These are phyloP conservation scores for Mythimna albipuncta DNA, from an alignment of 2,888 invertebrate genomes.

Conservation along the genomic window DNA sequence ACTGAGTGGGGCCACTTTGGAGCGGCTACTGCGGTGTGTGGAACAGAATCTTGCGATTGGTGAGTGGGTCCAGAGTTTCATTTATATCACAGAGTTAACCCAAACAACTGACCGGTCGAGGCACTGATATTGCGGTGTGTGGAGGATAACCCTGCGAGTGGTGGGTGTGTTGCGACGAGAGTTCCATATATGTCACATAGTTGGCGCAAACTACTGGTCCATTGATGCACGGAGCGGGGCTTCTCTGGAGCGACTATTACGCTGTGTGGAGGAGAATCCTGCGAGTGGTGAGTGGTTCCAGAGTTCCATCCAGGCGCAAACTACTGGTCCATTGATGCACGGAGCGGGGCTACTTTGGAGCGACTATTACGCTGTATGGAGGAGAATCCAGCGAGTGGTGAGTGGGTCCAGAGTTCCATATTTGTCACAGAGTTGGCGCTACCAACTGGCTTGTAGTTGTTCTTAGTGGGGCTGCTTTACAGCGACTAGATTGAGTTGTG, in stretches of 20 bases:
- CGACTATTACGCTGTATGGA: conserved; percentile 66
- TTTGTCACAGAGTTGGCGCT: neutral
- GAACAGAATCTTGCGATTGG: no score
- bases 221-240: neutral
- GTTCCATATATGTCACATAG: conserved; percentile 4
- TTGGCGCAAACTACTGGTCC: neutral
- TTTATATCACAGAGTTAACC: neutral
- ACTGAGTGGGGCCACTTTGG: no score
- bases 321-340: conserved; percentile 93
- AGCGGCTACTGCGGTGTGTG: no score
- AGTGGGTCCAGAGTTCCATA: conserved; percentile 1
- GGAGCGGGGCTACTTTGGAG: conserved; percentile 85
- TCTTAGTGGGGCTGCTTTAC: no score
- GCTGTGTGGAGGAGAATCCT: conserved; percentile 84
- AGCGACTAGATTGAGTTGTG: conserved; percentile 32
- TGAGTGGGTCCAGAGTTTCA: neutral
- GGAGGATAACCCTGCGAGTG: no score
- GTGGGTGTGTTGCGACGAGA: neutral
- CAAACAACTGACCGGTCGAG: no score
- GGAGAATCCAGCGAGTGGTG: conserved; percentile 40
- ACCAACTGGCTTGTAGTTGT: conserved; percentile 44
- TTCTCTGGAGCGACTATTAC: conserved; percentile 37
- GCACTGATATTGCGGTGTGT: no score
- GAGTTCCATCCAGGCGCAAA: conserved; percentile 96
- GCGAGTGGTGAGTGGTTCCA: conserved; percentile 74